Percentiles rank a stretch among this genome's conserved stretches.
Evolutionary conservation across 2,888 invertebrate species (phyloP).

Genomic region (Netelia virgata): DNA sequence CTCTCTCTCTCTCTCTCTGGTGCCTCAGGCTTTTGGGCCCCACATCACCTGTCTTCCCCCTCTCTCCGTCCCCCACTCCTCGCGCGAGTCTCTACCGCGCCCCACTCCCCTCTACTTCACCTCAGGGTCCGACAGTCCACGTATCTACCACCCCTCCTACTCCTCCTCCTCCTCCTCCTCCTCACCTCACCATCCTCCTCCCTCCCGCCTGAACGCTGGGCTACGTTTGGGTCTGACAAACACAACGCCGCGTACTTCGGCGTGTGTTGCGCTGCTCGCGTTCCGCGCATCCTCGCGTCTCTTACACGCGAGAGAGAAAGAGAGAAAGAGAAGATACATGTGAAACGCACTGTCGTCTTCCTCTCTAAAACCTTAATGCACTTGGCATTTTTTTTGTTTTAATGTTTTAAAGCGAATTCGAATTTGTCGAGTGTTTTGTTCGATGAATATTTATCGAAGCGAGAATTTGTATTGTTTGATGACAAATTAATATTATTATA

Average conservation of each 20-base stretch:
- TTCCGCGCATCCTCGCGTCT: conserved; percentile 52
- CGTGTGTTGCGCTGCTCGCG: conserved; percentile 57
- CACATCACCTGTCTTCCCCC: conserved; percentile 84
- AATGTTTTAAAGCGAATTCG: no score
- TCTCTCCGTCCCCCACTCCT: conserved; percentile 67
- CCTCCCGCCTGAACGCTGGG: conserved; percentile 43
- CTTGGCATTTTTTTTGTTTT: neutral
- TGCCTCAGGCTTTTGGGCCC: conserved; percentile 80
- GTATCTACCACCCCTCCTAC: conserved; percentile 44
- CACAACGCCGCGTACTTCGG: conserved; percentile 31
- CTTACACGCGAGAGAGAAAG: conserved; percentile 41
- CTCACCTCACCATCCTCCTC: conserved; percentile 13
- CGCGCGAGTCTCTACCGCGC: conserved; percentile 57
- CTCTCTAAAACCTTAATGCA: conserved; percentile 52
- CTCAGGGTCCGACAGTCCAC: conserved; percentile 65
- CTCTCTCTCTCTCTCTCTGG: conserved; percentile 68
- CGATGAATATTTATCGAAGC: no score
- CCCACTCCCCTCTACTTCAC: conserved; percentile 2
- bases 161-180: neutral
- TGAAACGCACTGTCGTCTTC: conserved; percentile 50
- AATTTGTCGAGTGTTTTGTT: neutral
- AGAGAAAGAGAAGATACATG: neutral
- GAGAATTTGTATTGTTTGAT: no score
- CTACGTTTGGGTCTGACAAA: conserved; percentile 30
- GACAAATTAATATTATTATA: no score